Evolutionary conservation across 1,140 invertebrate genomes (phyloP).

Genomic region (Colletes latitarsis): DNA sequence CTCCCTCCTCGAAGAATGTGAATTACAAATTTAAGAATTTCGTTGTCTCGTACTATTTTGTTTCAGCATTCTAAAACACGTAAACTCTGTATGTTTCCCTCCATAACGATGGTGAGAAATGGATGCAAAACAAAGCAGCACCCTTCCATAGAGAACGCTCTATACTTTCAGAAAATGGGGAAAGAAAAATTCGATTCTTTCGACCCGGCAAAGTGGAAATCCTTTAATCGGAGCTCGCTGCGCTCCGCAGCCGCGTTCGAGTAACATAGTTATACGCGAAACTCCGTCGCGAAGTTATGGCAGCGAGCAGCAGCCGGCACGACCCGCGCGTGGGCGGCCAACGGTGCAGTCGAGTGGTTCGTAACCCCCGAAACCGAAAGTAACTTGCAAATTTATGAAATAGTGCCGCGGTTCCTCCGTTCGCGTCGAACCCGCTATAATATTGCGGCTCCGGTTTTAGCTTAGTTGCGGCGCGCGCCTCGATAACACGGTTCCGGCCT

Average conservation of each 20-base stretch:
- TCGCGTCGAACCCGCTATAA: slow-evolving; percentile 33
- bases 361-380: slow-evolving; percentile 48
- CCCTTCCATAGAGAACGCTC: no score
- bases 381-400: slow-evolving; percentile 63
- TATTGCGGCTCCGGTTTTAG: slow-evolving; percentile 18
- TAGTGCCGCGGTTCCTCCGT: slow-evolving; percentile 14
- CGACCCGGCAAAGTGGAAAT: no score
- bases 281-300: slow-evolving; percentile 31
- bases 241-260: slow-evolving; percentile 15
- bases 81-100: no score
- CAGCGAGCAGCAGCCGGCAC: not conserved
- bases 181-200: no score
- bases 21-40: no score
- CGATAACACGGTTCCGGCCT: slow-evolving; percentile 29
- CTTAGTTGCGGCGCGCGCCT: slow-evolving; percentile 9
- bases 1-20: no score
- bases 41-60: no score
- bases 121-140: no score
- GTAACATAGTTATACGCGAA: slow-evolving; percentile 41
- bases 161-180: no score
- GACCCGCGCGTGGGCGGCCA: not conserved
- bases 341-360: not conserved
- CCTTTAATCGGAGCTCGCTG: slow-evolving; percentile 29
- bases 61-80: no score
- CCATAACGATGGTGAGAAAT: no score